Evolutionary conservation across 2,797 vertebrate species (phyloP).

Genomic region (Poeciliopsis turneri): DNA sequence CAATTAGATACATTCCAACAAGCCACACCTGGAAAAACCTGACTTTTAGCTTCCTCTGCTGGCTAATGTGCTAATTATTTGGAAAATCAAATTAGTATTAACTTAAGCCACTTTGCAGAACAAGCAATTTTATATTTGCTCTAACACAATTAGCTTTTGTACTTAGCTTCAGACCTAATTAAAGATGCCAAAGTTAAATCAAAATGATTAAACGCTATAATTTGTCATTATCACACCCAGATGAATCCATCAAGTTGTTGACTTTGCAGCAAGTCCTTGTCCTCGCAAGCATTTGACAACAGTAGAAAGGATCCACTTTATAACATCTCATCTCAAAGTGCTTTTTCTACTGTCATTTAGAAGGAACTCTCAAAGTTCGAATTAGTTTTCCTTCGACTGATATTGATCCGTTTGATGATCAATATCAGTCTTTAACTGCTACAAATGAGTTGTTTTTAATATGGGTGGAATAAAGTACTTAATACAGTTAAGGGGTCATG

Average conservation of each 20-base stretch:
- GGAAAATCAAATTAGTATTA: neutral
- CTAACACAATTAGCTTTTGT: neutral
- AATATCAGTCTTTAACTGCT: neutral
- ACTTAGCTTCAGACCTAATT: neutral
- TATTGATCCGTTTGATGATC: neutral
- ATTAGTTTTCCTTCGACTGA: conserved; percentile 1
- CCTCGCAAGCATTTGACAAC: neutral
- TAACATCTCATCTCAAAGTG: neutral
- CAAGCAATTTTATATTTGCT: neutral
- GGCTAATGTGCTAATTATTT: neutral
- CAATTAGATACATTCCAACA: conserved; percentile 33
- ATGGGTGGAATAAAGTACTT: neutral
- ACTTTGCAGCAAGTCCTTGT: neutral
- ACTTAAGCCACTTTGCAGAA: neutral
- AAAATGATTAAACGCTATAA: neutral
- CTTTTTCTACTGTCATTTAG: neutral
- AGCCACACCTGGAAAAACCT: conserved; percentile 34
- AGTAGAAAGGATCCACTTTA: neutral
- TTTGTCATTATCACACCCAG: neutral
- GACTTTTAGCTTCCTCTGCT: conserved; percentile 1
- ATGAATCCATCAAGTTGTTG: neutral
- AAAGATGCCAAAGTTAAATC: neutral
- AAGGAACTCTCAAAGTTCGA: neutral
- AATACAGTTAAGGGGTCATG: neutral
- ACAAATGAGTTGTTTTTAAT: neutral